Evolutionary conservation across 2,113 vertebrate species (phyloP).

Genomic region (Suncus etruscus): DNA sequence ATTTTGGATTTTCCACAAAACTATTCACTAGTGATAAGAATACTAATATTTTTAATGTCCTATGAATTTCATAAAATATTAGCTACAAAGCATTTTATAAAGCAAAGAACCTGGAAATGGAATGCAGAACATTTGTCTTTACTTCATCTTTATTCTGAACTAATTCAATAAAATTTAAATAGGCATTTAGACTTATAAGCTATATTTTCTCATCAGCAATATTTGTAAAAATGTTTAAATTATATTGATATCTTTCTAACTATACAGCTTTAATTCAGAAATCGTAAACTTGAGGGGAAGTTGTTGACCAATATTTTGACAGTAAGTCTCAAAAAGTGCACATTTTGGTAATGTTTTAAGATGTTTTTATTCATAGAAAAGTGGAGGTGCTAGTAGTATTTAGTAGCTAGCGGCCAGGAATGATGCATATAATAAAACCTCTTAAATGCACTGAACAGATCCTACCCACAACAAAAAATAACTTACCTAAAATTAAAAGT

Average conservation of each 20-base stretch:
- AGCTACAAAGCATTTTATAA: conserved; percentile 28
- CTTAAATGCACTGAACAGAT: not conserved
- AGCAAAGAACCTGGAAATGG: conserved; percentile 3
- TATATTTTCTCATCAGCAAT: conserved; percentile 13
- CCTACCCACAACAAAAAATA: not conserved
- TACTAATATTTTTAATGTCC: conserved; percentile 67
- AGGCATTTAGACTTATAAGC: not conserved
- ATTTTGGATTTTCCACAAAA: conserved; percentile 51
- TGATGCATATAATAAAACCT: too few relatives aligned
- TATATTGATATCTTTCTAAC: not conserved
- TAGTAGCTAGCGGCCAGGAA: not conserved
- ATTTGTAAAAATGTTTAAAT: conserved; percentile 38
- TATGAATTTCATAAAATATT: conserved; percentile 61
- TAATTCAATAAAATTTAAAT: not conserved
- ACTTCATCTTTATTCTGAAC: not conserved
- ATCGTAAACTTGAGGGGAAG: not conserved
- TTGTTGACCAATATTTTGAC: not conserved
- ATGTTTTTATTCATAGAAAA: not conserved
- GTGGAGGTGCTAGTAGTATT: not conserved
- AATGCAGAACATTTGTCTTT: conserved; percentile 51
- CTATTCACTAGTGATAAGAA: conserved; percentile 6
- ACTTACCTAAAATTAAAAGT: not conserved
- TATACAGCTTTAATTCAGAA: conserved; percentile 9
- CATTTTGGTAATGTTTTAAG: not conserved
- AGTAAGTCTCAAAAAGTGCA: not conserved